Conservation (phyloP, 2,888 invertebrate genomes). For the Ophion obscuratus region DNA sequence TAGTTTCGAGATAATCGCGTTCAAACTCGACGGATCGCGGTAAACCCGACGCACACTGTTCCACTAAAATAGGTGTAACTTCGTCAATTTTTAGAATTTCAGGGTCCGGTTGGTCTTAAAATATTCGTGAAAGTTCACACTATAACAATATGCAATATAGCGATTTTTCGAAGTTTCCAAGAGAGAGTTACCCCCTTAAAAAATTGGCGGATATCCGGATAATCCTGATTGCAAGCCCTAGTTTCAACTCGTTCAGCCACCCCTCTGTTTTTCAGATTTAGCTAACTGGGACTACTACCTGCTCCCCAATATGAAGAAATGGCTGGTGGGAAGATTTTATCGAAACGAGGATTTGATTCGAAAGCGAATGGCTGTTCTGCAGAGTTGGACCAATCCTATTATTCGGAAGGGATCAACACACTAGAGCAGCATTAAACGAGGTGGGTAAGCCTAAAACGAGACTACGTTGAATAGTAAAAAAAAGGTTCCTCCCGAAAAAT, state of each 20-base stretch:
- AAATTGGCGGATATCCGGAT: no score
- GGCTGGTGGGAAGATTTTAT: not conserved
- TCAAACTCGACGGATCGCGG: no score
- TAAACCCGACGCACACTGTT: no score
- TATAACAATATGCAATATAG: no score
- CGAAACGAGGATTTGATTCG: not conserved
- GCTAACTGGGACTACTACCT: not conserved
- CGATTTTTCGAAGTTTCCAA: no score
- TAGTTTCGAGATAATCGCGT: no score
- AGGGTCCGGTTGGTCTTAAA: no score
- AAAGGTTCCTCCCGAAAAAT: not conserved
- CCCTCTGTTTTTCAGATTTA: not conserved
- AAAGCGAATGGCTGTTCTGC: not conserved
- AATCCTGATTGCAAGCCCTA: no score
- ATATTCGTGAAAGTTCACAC: no score
- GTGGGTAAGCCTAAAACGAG: not conserved
- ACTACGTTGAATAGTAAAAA: not conserved
- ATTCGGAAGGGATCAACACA: conserved; percentile 1
- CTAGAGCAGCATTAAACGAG: not conserved
- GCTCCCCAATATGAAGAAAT: not conserved
- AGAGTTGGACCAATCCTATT: not conserved
- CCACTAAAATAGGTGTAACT: no score
- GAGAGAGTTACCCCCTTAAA: no score
- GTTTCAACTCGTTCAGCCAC: not conserved
- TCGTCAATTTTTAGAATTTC: no score